Base-by-base conservation (phyloP, 2,797 vertebrate species). In the Clamator glandarius region DNA sequence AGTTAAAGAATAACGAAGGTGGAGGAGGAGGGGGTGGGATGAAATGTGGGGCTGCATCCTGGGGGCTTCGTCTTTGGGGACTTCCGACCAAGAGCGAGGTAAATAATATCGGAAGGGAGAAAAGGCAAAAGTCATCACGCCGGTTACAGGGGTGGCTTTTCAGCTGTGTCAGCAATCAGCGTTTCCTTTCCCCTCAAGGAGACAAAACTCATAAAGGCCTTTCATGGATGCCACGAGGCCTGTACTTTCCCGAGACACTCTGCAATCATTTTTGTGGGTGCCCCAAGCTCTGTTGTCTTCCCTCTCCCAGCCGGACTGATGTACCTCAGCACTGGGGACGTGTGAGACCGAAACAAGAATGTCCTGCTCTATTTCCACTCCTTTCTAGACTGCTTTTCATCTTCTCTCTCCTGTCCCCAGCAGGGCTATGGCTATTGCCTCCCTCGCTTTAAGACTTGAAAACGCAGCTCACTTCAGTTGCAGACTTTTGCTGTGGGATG, bases 1-100 rank as follows among this genome's bases (percentile, higher is more conserved):
- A 96, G 96, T 87, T 91, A 94, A 93, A 86, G 88, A 80, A 91
- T 93, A 95, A 97, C 95, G 46, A 85, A 94, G 93, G 95, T 12
- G 84, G 80, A 96, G 63, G 79, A 78, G 39, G 39, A 39, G 39
- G 91, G 59, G 95, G 96, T 31, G 25, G 68, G 31, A 6, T n/a
- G 51, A 16, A 50, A 63, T 4, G 74, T 57, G 85, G 93, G 96
- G 96, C 77, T 97, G 95, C 75, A 33, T 61, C 84, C 72, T 8
- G 63, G 86, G 12, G 39, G 12, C 39, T 39, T 39, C 39, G 39
- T 39, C 95, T 97, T 95, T 95, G 51, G 92, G 84, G 64, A 13
- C 72, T 90, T 68, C 64, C 51, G 61, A 39, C 24, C 41, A 6
- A 59, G 55, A 46, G 33, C 0, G 52, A 63, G 72, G 81, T 58